Percentiles rank a stretch among this genome's conserved stretches.
Conservation (phyloP, 2,113 vertebrate species). For the Petrocephalus microphthalmus region DNA sequence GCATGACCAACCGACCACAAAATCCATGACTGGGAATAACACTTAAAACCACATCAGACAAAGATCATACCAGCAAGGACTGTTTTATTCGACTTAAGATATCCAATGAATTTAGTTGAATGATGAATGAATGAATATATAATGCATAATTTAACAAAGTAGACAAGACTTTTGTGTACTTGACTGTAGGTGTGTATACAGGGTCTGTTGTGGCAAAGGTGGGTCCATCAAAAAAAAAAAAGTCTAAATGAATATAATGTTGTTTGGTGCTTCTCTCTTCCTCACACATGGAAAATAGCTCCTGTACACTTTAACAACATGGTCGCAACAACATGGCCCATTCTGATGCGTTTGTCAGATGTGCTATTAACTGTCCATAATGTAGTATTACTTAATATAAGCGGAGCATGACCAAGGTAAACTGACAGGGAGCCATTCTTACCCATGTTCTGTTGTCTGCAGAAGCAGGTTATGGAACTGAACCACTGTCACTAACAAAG, state of each 20-base stretch:
- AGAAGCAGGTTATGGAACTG: neutral
- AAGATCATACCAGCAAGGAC: neutral
- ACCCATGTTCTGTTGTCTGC: neutral
- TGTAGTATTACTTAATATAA: neutral
- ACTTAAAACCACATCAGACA: neutral
- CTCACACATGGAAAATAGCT: neutral
- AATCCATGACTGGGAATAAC: neutral
- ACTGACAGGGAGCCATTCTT: neutral
- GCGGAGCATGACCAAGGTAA: neutral
- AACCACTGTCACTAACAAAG: neutral
- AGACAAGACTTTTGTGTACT: neutral
- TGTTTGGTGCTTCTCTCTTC: neutral
- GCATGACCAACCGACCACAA: neutral
- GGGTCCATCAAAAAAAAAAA: neutral
- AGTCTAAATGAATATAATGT: neutral
- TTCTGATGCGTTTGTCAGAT: neutral
- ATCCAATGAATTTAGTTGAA: neutral
- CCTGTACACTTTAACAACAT: neutral
- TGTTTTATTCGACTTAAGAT: neutral
- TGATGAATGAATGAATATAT: neutral
- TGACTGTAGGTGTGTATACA: neutral
- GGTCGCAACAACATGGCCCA: neutral
- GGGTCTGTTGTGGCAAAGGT: neutral
- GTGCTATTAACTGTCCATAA: neutral
- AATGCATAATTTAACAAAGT: neutral